phyloP scores from a whole-genome alignment of 2,113 vertebrate species.

The Tricholaema leucomelas region DNA sequence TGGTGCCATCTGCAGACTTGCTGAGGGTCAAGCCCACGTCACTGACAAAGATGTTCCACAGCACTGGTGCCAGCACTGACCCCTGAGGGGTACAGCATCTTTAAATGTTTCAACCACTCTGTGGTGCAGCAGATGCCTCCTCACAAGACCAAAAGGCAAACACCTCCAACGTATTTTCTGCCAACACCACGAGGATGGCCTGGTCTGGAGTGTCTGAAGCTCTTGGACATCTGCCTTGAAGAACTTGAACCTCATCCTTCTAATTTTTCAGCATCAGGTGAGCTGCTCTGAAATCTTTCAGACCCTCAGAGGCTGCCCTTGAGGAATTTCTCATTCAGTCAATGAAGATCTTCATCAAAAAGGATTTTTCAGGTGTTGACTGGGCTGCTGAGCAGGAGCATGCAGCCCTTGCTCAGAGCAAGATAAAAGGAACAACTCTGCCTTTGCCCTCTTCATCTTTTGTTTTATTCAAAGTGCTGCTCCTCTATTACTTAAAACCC shows the following conservation, averaged over 20 bases:
- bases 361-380: background rate
- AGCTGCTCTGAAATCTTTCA: background rate
- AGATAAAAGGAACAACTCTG: background rate
- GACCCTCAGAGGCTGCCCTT: background rate
- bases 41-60: too few relatives aligned
- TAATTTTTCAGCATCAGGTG: background rate
- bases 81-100: too few relatives aligned
- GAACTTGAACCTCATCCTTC: background rate
- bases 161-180: background rate
- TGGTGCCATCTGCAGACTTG: too few relatives aligned
- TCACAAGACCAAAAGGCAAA: background rate
- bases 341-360: slow-evolving; percentile 2
- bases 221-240: background rate
- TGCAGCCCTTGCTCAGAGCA: background rate
- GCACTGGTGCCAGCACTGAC: too few relatives aligned
- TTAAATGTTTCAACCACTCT: background rate
- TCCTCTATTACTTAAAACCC: background rate
- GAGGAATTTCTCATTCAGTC: background rate
- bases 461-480: background rate
- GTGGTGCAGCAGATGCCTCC: background rate
- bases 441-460: background rate
- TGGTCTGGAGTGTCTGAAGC: background rate
- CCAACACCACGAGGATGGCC: background rate
- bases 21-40: too few relatives aligned
- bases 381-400: background rate